Evolutionary conservation across 2,113 vertebrate genomes (phyloP), one percentile per base, ranked within the genome.

Genomic region (Sprattus sprattus): DNA sequence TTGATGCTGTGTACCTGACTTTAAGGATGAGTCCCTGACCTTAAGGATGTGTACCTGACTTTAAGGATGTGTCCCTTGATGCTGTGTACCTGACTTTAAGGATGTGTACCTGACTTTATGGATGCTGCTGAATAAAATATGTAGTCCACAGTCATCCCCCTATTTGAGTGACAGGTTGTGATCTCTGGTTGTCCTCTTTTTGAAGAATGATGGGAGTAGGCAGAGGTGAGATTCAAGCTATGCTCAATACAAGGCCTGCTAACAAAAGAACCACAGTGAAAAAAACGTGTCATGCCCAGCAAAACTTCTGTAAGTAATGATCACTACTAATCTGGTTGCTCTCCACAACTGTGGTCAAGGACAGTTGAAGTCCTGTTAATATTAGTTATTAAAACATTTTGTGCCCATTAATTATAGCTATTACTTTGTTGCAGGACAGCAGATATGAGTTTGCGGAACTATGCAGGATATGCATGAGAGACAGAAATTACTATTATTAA

Each of bases 121-220:
- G 90, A 92, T 78, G 91, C 91, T 67, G 95, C 93, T 13, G 97
- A 97, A 91, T 97, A 99, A 92, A 99, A 96, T 91, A 99, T 98
- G 89, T 99, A 99, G 90, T 99, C 98, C 87, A 99, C 98, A 0
- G 98, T 99, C 86, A 96, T 91, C 90, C 98, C 96, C 0, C 96
- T 96, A 89, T 92, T 94, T 5, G 97, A 97, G 89, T 99, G 97
- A 85, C 95, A 97, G 46, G 98, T 99, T 22, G 98, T 99, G 93
- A 99, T 95, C 93, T 99, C 98, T n/a, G 96, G 95, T 20, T 93
- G 57, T 3, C 96, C 94, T 18, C 94, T 96, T 83, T 94, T 96
- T 89, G 90, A 90, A 84, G 96, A 90, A 87, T 90, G 94, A 91
- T 99, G 98, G 6, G 94, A 95, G 85, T 99, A 99, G 1, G 95